phyloP scores from a whole-genome alignment of 2,113 vertebrate genomes.

The Carassius gibelio region DNA sequence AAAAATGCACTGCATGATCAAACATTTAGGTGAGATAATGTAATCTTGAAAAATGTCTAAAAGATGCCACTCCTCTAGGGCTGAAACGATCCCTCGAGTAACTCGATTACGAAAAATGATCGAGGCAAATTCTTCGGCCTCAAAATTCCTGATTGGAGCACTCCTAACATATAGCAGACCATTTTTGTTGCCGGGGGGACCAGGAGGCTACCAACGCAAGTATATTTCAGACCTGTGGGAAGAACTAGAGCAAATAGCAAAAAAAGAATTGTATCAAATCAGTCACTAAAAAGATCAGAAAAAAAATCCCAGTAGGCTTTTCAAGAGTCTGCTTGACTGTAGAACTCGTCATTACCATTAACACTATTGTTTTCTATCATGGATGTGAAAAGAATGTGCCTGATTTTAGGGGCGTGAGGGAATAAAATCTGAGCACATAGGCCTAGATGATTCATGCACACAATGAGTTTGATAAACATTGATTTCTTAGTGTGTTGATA shows the following conservation, averaged over 20 bases:
- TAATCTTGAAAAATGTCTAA: too few relatives aligned
- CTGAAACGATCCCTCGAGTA: too few relatives aligned
- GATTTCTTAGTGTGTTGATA: background rate
- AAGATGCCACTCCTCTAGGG: too few relatives aligned
- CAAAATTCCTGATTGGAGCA: too few relatives aligned
- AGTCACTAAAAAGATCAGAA: background rate
- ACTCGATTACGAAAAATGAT: too few relatives aligned
- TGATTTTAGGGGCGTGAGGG: background rate
- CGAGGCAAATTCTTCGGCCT: too few relatives aligned
- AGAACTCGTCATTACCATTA: constrained; percentile 2
- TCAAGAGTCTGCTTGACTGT: background rate
- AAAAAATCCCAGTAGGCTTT: background rate
- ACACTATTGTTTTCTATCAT: constrained; percentile 1
- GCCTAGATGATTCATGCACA: background rate
- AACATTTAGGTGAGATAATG: too few relatives aligned
- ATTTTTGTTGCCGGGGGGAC: too few relatives aligned
- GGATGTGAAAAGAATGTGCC: background rate
- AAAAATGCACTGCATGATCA: too few relatives aligned
- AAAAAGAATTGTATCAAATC: background rate
- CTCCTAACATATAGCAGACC: too few relatives aligned
- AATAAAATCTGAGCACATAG: background rate
- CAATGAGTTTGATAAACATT: constrained; percentile 8
- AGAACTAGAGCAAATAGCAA: background rate
- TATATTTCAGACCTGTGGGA: too few relatives aligned
- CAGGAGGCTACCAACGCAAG: too few relatives aligned